Evolutionary conservation across 2,888 invertebrate species (phyloP).

Genomic region (Imbricaverruca yamaguchii): DNA sequence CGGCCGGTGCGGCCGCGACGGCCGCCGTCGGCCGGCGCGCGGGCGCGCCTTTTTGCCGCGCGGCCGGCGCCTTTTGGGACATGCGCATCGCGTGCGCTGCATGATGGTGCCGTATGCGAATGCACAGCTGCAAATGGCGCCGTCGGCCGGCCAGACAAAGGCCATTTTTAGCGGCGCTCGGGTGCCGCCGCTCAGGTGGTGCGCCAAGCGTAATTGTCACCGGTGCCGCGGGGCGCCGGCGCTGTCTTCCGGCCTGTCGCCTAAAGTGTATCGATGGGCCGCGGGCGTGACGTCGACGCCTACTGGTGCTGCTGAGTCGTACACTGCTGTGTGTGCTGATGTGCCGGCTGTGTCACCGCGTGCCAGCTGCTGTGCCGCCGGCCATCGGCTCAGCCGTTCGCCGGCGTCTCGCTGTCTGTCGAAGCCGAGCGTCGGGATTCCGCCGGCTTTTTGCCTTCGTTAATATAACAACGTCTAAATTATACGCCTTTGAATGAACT

Average conservation of each 20-base stretch:
- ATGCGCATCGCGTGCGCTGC: not conserved
- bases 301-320: not conserved
- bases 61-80: not conserved
- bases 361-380: not conserved
- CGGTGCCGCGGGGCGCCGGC: not conserved
- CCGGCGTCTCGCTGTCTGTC: not conserved
- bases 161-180: not conserved
- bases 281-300: not conserved
- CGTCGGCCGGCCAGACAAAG: not conserved
- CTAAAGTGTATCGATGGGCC: not conserved
- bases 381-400: not conserved
- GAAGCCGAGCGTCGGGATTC: not conserved
- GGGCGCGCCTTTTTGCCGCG: not conserved
- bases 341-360: too few species aligned
- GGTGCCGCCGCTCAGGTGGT: not conserved
- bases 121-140: slow-evolving; percentile 4
- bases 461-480: slow-evolving; percentile 20
- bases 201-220: not conserved
- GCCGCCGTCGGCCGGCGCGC: not conserved
- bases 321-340: not conserved
- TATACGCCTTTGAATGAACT: slow-evolving; percentile 31
- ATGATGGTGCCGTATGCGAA: not conserved
- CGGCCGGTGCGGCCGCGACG: not conserved
- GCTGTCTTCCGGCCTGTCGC: not conserved
- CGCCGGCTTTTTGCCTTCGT: not conserved